phyloP scores from a whole-genome alignment of 1,140 invertebrate genomes.

The Bombus balteatus region DNA sequence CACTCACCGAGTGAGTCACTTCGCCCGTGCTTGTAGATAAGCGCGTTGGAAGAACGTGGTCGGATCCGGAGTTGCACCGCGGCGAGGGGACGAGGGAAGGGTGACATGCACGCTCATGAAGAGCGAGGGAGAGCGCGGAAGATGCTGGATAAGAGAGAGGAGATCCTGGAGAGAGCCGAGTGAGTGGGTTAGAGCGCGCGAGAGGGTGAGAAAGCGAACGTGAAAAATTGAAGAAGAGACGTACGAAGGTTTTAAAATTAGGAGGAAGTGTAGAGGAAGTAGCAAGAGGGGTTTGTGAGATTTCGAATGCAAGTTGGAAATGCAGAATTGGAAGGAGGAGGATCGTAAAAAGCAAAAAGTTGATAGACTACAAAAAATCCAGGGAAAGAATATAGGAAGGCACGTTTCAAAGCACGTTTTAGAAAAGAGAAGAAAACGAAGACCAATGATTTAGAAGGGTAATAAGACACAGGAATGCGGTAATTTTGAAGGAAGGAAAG shows the following conservation, averaged over 20 bases:
- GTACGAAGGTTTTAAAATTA: background rate
- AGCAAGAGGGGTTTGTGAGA: background rate
- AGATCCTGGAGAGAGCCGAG: background rate
- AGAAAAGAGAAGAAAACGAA: background rate
- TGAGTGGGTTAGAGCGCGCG: background rate
- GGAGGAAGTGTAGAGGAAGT: background rate
- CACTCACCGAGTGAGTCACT: constrained; percentile 65
- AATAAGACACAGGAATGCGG: background rate
- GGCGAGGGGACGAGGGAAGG: background rate
- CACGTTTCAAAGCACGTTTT: background rate
- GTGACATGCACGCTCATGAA: background rate
- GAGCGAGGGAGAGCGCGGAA: background rate
- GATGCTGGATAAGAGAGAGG: background rate
- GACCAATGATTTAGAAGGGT: background rate
- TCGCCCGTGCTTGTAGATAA: constrained; percentile 46
- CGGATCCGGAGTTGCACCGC: background rate
- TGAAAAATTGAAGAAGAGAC: background rate
- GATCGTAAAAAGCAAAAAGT: background rate
- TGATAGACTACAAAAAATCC: background rate
- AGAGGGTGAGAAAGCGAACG: background rate
- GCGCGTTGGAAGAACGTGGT: constrained; percentile 30
- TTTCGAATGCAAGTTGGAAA: background rate
- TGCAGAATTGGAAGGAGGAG: background rate
- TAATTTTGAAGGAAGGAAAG: background rate
- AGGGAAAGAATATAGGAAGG: background rate